Base-by-base conservation (phyloP, 1,140 invertebrate species). In the Lepidurus packardi region DNA sequence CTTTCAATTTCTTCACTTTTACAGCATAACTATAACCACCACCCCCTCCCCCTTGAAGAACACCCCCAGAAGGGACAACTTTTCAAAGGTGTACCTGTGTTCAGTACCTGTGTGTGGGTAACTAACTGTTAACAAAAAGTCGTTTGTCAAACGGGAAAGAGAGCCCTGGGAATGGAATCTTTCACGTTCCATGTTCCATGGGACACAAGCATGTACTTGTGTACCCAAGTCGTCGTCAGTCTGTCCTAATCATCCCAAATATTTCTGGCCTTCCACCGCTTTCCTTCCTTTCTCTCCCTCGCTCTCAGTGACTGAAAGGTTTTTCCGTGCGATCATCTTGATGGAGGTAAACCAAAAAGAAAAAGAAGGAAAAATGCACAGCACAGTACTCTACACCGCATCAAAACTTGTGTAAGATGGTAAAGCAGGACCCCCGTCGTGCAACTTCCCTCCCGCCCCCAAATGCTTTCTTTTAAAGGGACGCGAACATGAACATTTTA, bases 171-270 rank as follows among this genome's bases (percentile, higher is more conserved):
- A 65, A 65, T 65, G 53, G 53, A 65, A 65, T 65, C 53, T 47
- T 16, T 4, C 34, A 4, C 34, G 34, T 34, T 65, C 53, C 53
- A n/a, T 65, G 53, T n/a, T 34, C 53, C 53, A 65, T 21, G 53
- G 53, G 53, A 65, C 53, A 9, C 16, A 13, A 65, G 53, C 53
- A 65, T 13, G 16, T n/a, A 65, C 34, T 34, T 34, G 53, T 65
- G 53, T 9, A 65, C 53, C 53, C 16, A 65, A 65, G 53, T 65
- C 53, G 53, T 65, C 53, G 53, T 65, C 53, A 65, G 53, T 65
- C 53, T 21, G 53, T 16, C 53, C 53, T 65, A 65, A 65, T 65
- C 53, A 65, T 65, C 13, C 13, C n/a, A n/a, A n/a, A n/a, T n/a
- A n/a, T n/a, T n/a, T n/a, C n/a, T n/a, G n/a, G n/a, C n/a, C n/a